Evolutionary conservation across 2,113 vertebrate genomes (phyloP).

Genomic region (Calidris pygmaea): DNA sequence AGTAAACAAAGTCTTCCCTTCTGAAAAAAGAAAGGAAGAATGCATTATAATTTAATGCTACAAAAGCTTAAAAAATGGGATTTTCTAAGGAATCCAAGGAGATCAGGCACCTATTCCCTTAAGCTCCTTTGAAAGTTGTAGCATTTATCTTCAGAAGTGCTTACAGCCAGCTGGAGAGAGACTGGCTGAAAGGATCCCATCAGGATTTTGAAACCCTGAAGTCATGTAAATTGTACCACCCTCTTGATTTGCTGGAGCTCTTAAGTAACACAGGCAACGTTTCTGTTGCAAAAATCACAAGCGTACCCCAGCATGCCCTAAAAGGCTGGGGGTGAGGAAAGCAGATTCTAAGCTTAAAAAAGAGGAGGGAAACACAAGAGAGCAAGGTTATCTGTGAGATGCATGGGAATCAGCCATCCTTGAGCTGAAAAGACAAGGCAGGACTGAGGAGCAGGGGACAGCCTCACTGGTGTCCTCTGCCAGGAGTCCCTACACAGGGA

Average conservation of each 20-base stretch:
- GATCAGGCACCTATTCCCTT: constrained; percentile 1
- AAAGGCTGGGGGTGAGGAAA: background rate
- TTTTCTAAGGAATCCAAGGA: constrained; percentile 24
- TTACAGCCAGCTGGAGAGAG: background rate
- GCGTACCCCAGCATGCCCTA: background rate
- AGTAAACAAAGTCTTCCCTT: constrained; percentile 15
- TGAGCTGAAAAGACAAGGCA: background rate
- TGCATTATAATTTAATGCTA: background rate
- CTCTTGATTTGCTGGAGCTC: background rate
- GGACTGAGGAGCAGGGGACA: background rate
- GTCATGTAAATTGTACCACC: background rate
- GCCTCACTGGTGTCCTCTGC: background rate
- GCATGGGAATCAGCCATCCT: fast-evolving
- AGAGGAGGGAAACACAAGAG: background rate
- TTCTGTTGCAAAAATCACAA: background rate
- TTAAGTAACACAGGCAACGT: background rate
- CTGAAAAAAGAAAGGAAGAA: background rate
- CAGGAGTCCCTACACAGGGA: fast-evolving
- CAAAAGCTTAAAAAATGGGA: background rate
- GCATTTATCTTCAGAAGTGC: constrained; percentile 3
- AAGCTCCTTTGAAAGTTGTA: constrained; percentile 18
- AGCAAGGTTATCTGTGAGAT: too few relatives aligned
- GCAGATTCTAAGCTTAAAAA: background rate
- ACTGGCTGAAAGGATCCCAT: background rate
- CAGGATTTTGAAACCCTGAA: background rate